These are phyloP conservation scores for Dysidea cf. avara DNA, from an alignment of 37 sponge, comb jelly and placozoan species.

Conservation along the genomic window DNA sequence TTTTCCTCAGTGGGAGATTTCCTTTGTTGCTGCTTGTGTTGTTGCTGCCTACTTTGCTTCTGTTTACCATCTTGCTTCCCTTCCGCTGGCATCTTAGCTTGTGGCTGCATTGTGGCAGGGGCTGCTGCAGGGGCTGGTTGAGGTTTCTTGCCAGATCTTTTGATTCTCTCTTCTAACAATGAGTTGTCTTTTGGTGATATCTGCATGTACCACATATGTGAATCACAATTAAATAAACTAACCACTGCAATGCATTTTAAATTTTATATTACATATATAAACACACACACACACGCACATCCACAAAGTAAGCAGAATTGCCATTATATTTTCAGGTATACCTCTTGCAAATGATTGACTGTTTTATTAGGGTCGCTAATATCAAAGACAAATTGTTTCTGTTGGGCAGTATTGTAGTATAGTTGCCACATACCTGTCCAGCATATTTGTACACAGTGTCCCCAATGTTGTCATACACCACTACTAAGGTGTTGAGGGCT, in stretches of 20 bases:
- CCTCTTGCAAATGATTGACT: not conserved
- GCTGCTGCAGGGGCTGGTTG: conserved; percentile 7
- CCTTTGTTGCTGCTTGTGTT: not conserved
- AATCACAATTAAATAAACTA: not conserved
- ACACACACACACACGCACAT: too few species aligned
- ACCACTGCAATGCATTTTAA: not conserved
- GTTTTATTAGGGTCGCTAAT: not conserved
- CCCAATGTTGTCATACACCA: conserved; percentile 79
- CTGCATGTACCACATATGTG: conserved; percentile 17
- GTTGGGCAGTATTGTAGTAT: not conserved
- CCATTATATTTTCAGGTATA: not conserved
- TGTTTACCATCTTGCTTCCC: too few species aligned
- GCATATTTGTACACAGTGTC: conserved; percentile 79
- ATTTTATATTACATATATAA: too few species aligned
- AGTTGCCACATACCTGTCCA: conserved; percentile 38
- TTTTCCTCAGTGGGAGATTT: too few species aligned
- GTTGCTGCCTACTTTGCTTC: not conserved
- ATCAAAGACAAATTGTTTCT: not conserved
- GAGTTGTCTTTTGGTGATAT: conserved; percentile 72
- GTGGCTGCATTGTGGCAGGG: not conserved
- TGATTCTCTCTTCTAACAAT: conserved; percentile 75
- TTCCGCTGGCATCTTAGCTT: not conserved
- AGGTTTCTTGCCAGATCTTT: conserved; percentile 35
- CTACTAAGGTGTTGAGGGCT: conserved; percentile 90
- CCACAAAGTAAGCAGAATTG: not conserved